phyloP scores from a whole-genome alignment of 64 coral and sea anemone genomes.

The Stichodactyla mertensii region DNA sequence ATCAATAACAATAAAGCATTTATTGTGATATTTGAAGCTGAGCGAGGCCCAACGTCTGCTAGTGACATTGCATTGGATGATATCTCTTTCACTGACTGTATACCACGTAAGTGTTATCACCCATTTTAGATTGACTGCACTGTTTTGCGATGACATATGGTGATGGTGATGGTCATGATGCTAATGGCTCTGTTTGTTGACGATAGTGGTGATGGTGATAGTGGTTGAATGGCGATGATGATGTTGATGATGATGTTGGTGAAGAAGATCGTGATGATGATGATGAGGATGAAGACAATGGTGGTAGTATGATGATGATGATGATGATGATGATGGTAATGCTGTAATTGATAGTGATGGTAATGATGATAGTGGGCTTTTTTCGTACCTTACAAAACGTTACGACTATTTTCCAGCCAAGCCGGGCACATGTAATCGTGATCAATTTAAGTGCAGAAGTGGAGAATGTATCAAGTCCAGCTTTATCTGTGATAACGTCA shows the following conservation, averaged over 20 bases:
- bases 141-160: not conserved
- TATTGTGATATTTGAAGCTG: constrained; percentile 49
- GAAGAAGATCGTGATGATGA: not conserved
- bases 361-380: not conserved
- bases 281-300: not conserved
- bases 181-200: too few relatives aligned
- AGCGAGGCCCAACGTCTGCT: constrained; percentile 37
- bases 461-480: constrained; percentile 54
- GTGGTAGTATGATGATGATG: not conserved
- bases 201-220: too few relatives aligned
- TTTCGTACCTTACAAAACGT: not conserved
- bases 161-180: not conserved
- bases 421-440: constrained; percentile 46
- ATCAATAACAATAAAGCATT: constrained; percentile 42
- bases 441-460: constrained; percentile 70
- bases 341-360: not conserved
- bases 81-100: constrained; percentile 63
- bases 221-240: too few relatives aligned
- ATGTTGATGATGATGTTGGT: not conserved
- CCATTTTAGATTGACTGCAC: not conserved
- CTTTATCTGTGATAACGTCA: constrained; percentile 54
- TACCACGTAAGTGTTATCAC: constrained; percentile 21
- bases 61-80: constrained; percentile 90
- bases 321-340: not conserved
- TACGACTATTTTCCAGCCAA: not conserved